A percentile compares a stretch with the other conserved stretches of the same genome.
phyloP scores from a whole-genome alignment of 2,113 vertebrate genomes.

The Mirounga angustirostris region DNA sequence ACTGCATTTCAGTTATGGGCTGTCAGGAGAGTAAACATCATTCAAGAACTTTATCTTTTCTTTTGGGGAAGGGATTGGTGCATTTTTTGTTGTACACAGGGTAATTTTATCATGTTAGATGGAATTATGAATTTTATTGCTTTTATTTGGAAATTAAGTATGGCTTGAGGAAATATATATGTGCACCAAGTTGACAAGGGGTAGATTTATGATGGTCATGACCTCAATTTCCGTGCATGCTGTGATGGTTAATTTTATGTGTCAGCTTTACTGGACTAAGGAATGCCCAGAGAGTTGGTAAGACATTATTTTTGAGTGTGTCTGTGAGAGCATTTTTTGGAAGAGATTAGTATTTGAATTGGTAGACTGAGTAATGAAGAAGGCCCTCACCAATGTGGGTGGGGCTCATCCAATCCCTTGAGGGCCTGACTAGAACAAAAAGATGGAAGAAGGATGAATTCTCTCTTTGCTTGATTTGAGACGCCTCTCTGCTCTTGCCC shows the following conservation, averaged over 20 bases:
- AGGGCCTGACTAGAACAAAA: neutral
- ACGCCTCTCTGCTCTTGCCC: neutral
- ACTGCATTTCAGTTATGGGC: neutral
- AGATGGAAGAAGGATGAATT: neutral
- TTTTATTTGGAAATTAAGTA: neutral
- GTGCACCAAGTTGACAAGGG: neutral
- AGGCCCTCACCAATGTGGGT: neutral
- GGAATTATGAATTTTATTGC: neutral
- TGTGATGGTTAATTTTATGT: neutral
- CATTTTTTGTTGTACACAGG: neutral
- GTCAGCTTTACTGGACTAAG: neutral
- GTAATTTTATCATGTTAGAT: neutral
- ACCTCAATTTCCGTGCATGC: neutral
- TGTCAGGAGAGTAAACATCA: neutral
- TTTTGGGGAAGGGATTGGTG: neutral
- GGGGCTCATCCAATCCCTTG: neutral
- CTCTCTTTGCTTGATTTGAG: neutral
- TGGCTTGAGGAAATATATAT: neutral
- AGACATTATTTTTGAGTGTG: neutral
- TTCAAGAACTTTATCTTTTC: neutral
- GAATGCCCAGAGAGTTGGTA: neutral
- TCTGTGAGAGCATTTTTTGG: neutral
- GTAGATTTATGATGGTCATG: neutral
- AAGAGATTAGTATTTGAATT: neutral
- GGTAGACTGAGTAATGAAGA: neutral